These are phyloP conservation scores for Gonioctena quinquepunctata DNA, from an alignment of 1,140 invertebrate species.

Conservation along the genomic window DNA sequence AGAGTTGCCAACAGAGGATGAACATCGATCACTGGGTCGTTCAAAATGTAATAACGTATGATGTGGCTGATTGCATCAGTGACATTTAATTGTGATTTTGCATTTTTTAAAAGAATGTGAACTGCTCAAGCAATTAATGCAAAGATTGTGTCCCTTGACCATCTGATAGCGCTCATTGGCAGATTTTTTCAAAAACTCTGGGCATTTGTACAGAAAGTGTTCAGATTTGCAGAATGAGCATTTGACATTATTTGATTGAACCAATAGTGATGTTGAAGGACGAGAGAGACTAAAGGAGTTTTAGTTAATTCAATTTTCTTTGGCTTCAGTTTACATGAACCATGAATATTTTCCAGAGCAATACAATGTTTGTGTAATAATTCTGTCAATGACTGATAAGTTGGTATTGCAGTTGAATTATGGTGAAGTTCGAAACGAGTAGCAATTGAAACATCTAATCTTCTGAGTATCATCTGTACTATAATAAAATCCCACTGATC, in stretches of 20 bases:
- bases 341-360: not conserved
- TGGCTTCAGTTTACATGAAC: not conserved
- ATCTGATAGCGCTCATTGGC: not conserved
- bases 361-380: not conserved
- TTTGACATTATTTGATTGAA: not conserved
- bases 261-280: not conserved
- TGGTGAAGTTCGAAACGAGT: not conserved
- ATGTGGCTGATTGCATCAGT: not conserved
- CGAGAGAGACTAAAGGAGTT: not conserved
- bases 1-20: not conserved
- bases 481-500: not conserved
- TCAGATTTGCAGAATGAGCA: not conserved
- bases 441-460: not conserved
- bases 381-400: not conserved
- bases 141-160: not conserved
- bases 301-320: not conserved
- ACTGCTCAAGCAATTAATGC: not conserved
- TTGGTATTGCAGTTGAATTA: not conserved
- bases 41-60: not conserved
- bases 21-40: no score
- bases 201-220: not conserved
- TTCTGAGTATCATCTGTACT: not conserved
- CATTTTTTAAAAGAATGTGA: not conserved
- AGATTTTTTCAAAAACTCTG: not conserved
- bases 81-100: not conserved